Evolutionary conservation across 2,113 vertebrate species (phyloP).

Genomic region (Vulpes ferrilata): DNA sequence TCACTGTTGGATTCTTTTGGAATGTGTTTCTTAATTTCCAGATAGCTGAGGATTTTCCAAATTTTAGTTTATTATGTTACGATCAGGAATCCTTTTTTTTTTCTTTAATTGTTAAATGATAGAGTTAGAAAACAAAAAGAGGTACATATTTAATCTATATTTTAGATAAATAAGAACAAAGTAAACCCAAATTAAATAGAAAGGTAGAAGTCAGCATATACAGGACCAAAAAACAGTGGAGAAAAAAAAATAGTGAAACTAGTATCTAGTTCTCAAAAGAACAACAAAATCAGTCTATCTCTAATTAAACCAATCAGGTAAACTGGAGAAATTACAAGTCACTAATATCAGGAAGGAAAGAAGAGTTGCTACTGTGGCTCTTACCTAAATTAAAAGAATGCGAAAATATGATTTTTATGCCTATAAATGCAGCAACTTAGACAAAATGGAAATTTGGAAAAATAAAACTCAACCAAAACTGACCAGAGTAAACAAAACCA

Average conservation of each 20-base stretch:
- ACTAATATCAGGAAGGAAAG: background rate
- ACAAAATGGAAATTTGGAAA: conserved; percentile 1
- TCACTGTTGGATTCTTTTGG: background rate
- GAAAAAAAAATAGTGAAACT: background rate
- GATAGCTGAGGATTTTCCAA: background rate
- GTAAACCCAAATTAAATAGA: background rate
- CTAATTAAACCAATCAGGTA: background rate
- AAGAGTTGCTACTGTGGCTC: background rate
- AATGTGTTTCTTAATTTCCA: conserved; percentile 9
- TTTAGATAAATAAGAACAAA: background rate
- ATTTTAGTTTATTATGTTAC: conserved; percentile 1
- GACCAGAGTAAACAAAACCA: background rate
- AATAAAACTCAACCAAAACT: background rate
- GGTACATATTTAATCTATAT: background rate
- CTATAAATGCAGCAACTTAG: background rate
- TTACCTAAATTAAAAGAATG: background rate
- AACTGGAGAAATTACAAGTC: background rate
- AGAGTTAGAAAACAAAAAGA: background rate
- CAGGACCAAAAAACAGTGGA: background rate
- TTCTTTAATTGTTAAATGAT: background rate
- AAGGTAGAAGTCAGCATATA: background rate
- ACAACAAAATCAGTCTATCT: background rate
- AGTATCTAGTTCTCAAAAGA: background rate
- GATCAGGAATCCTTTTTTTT: background rate
- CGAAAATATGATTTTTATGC: background rate